Percentiles rank a stretch among this genome's conserved stretches.
Conservation (phyloP, 53 echinoderm and acorn worm species). For the Paelopatides confundens region DNA sequence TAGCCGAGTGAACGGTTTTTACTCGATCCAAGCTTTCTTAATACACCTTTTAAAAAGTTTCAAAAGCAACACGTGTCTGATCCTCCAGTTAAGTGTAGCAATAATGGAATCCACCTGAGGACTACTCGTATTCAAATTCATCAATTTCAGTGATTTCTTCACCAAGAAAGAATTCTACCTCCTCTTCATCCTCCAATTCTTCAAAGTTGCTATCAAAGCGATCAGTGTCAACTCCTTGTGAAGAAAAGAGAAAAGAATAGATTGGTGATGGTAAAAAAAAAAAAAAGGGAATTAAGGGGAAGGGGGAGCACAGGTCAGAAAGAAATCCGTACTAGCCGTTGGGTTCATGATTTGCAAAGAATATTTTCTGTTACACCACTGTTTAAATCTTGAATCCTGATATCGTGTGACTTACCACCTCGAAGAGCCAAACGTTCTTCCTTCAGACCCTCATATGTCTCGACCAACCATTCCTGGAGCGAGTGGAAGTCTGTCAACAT, state of each 20-base stretch:
- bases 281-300: no score
- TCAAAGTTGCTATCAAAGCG: conserved; percentile 70
- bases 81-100: neutral
- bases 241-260: neutral
- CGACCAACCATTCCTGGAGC: conserved; percentile 63
- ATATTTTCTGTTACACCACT: no score
- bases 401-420: conserved; percentile 66
- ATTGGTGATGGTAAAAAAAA: no score
- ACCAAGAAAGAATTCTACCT: conserved; percentile 96
- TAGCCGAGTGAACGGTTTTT: no score
- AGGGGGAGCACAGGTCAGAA: no score
- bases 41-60: no score
- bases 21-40: no score
- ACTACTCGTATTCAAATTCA: conserved; percentile 96
- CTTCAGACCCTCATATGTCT: conserved; percentile 64
- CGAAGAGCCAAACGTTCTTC: conserved; percentile 68
- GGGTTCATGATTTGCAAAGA: no score
- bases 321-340: no score
- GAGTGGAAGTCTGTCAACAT: conserved; percentile 79
- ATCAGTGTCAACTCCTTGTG: conserved; percentile 89
- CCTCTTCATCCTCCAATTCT: conserved; percentile 82
- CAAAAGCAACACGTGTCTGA: neutral
- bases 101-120: neutral
- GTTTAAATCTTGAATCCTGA: no score
- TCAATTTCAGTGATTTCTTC: conserved; percentile 94